Evolutionary conservation across 2,113 vertebrate species (phyloP).

Genomic region (Psilopsiagon aymara): DNA sequence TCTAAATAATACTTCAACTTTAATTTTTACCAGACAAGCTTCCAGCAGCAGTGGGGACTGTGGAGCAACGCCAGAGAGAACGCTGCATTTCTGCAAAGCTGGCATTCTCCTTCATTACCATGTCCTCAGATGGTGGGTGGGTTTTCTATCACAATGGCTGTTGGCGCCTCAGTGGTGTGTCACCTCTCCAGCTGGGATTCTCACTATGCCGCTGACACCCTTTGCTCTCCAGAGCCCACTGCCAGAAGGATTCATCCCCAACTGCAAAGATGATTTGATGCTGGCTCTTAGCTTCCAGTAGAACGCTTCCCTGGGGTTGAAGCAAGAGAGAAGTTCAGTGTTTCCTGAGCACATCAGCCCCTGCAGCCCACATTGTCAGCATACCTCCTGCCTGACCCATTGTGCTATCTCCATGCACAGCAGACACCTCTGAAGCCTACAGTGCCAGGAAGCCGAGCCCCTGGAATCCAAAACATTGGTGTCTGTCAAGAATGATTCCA

Average conservation of each 20-base stretch:
- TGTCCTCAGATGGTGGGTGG: not conserved
- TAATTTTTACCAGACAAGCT: not conserved
- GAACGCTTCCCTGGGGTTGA: slow-evolving; percentile 75
- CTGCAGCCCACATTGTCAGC: not conserved
- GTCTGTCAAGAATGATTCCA: not conserved
- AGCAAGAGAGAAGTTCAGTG: not conserved
- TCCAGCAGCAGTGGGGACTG: not conserved
- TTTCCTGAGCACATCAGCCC: not conserved
- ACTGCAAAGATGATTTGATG: not conserved
- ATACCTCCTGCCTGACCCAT: too few species aligned
- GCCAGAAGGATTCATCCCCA: not conserved
- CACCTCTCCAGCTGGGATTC: slow-evolving; percentile 3
- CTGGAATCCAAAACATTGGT: not conserved
- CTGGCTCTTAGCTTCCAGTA: slow-evolving; percentile 70
- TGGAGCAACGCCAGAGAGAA: not conserved
- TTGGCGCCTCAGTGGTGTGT: not conserved
- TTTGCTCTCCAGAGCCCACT: not conserved
- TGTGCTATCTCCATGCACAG: not conserved
- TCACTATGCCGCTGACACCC: not conserved
- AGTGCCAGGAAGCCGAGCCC: not conserved
- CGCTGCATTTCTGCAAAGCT: not conserved
- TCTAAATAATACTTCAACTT: slow-evolving; percentile 27
- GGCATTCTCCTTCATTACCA: not conserved
- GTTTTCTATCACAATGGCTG: not conserved
- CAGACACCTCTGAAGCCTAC: not conserved